Base-by-base conservation (phyloP, 2,797 vertebrate species). In the Melanotaenia pygmaea region DNA sequence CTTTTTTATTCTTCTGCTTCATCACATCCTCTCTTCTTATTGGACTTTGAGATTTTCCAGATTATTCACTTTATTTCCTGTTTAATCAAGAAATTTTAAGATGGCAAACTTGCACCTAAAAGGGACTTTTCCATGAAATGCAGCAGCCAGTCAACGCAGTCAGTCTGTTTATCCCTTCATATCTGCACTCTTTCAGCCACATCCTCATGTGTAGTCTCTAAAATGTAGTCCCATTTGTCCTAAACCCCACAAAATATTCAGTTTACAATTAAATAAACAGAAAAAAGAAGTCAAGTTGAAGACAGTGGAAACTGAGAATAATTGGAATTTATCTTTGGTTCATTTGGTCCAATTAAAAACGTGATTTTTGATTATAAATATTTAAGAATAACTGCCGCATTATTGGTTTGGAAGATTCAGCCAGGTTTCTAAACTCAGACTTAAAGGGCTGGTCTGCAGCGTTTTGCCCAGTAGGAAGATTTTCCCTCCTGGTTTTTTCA, bases 381-480 rank as follows among this genome's bases (percentile, higher is more conserved):
- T 43, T 14, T 43, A 16, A 9, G 20, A 20, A 47, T 8, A 43
- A 43, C 16, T 6, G 16, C 38, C 13, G 14, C 3, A 4, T 9
- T 35, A 11, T 35, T 35, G 9, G 7, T 35, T 38, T 38, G 37
- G 37, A 38, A 38, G 37, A 38, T 3, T 38, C 37, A 38, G 11
- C 12, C 14, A 18, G 45, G 32, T 4, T 37, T 53, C 22, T 51
- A 7, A 22, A 26, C n/a, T 35, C 50, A 20, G 45, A 38, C 2
- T 79, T 62, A 50, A 80, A 77, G 79, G 64, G 63, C 71, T 73
- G 60, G 47, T 68, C 40, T n/a, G 3, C 59, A 60, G 67, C 45
- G 4, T 59, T 38, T 59, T 1, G 5, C 38, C 26, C 20, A 2
- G 20, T 59, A 34, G n/a, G 45, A 18, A n/a, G 61, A 24, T 35